Evolutionary conservation across 2,797 vertebrate species (phyloP), one percentile per base, ranked within the genome.

Genomic region (Pangasius sanitwongsei): DNA sequence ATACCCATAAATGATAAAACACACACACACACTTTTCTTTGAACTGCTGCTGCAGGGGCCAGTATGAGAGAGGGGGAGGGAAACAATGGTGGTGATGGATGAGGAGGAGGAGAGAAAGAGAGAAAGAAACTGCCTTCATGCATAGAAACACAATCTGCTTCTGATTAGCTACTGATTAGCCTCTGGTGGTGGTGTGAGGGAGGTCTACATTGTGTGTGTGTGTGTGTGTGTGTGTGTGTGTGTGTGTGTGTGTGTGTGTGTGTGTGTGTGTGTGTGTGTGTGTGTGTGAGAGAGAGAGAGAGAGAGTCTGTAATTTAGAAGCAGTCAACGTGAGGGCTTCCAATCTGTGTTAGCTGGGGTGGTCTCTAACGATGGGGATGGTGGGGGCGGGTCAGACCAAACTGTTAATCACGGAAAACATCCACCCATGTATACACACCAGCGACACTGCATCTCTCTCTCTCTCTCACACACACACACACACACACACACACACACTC

Each of bases 131-230:
- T 87, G 83, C 93, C 93, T 87, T 92, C 94, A 95, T 85, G 89
- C 90, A 82, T 85, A 86, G 82, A 93, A 86, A 91, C n/a, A 86
- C 93, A 94, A 94, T 93, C 93, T 94, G 94, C 91, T 92, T 90
- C 89, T 92, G 92, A 94, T 95, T 94, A 94, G 87, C 85, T 65
- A 70, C 53, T 86, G 63, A 88, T 89, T 89, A 75, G 84, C 88
- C 92, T 90, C 86, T 94, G 92, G 84, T 88, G 89, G 75, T 48
- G 78, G 72, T 92, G 88, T 90, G 90, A 85, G 92, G 92, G 94
- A 93, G 94, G 92, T 92, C 93, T 57, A 53, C 34, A 72, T 50
- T 89, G 50, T 89, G 34, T 78, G 80, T 83, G 86, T 70, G 77
- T 83, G 86, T 87, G 86, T 89, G 87, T 77, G 72, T 67, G 41